phyloP scores from a whole-genome alignment of 2,113 vertebrate genomes.

The Eublepharis macularius region DNA sequence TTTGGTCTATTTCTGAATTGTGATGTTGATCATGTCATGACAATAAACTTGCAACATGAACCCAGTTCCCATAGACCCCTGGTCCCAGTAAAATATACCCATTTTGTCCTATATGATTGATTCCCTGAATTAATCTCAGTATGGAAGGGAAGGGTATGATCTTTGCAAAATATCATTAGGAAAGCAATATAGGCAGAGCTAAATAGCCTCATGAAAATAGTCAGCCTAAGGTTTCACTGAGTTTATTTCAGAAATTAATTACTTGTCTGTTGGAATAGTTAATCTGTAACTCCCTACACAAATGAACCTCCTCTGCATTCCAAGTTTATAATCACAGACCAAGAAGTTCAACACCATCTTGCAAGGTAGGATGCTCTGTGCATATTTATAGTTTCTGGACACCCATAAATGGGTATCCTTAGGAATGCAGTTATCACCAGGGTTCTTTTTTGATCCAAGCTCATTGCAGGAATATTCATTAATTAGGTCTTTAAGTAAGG shows the following conservation, averaged over 20 bases:
- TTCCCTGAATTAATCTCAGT: too few species aligned
- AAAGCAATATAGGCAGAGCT: not conserved
- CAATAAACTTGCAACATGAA: too few species aligned
- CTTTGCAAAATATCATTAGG: too few species aligned
- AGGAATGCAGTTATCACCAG: slow-evolving; percentile 40
- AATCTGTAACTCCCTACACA: not conserved
- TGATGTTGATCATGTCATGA: too few species aligned
- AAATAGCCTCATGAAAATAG: slow-evolving; percentile 45
- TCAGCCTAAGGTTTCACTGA: slow-evolving; percentile 34
- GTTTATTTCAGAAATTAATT: slow-evolving; percentile 52
- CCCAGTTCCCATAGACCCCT: too few species aligned
- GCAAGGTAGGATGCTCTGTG: not conserved
- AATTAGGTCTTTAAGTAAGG: slow-evolving; percentile 65
- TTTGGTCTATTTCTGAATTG: too few species aligned
- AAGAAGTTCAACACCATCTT: not conserved
- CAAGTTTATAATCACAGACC: not conserved
- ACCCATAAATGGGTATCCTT: slow-evolving; percentile 21
- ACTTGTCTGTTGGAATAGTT: not conserved
- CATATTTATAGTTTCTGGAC: not conserved
- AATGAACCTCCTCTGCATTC: not conserved
- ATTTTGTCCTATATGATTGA: too few species aligned
- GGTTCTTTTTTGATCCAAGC: slow-evolving; percentile 48
- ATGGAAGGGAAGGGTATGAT: too few species aligned
- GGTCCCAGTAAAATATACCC: too few species aligned
- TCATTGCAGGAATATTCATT: slow-evolving; percentile 62